Conservation (phyloP, 2,797 vertebrate genomes). For the Chiloscyllium punctatum region DNA sequence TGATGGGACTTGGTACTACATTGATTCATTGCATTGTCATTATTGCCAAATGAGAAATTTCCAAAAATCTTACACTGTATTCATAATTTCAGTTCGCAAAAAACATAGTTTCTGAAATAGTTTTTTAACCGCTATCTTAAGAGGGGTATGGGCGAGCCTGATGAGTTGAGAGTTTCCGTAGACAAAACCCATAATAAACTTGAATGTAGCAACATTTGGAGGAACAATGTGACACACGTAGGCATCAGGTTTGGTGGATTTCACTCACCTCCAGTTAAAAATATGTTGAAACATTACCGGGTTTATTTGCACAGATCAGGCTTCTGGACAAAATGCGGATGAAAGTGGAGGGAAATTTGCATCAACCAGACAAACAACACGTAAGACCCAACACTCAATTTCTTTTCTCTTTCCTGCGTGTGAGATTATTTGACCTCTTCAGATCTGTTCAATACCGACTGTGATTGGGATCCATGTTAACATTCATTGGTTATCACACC, state of each 20-base stretch:
- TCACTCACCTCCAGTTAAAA: neutral
- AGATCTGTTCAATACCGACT: neutral
- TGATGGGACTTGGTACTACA: neutral
- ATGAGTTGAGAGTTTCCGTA: neutral
- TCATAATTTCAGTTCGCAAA: neutral
- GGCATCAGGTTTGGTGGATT: neutral
- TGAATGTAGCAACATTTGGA: neutral
- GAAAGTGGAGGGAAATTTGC: neutral
- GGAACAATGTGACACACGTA: neutral
- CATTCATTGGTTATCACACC: too few species aligned
- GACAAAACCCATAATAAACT: neutral
- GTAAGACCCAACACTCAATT: neutral
- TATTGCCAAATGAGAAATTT: neutral
- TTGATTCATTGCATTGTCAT: neutral
- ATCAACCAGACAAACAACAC: neutral
- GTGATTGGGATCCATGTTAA: neutral
- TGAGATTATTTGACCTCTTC: neutral
- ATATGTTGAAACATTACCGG: neutral
- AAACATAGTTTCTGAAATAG: too few species aligned
- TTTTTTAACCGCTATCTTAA: neutral
- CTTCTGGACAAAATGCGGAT: constrained; percentile 8
- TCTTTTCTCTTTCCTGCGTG: neutral
- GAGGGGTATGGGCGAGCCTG: neutral
- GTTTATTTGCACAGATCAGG: neutral
- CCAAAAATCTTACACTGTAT: neutral